Evolutionary conservation across 2,888 invertebrate genomes (phyloP), one percentile per base, ranked within the genome.

Genomic region (Panorpa germanica): DNA sequence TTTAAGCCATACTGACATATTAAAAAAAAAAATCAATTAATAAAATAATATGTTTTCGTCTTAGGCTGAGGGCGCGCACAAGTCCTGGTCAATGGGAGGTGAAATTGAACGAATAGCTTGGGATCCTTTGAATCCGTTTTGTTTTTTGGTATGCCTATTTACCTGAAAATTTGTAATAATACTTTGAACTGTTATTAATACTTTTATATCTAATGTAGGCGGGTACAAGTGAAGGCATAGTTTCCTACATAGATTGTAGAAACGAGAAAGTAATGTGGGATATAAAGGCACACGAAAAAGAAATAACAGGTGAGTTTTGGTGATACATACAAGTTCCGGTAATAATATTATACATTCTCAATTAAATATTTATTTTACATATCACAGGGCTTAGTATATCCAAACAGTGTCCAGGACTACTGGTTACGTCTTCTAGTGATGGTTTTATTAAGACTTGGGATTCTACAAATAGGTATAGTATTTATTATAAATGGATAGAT

Each of bases 371-470:
- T 10, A 15, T 25, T n/a, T 31, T 19, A 17, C 30, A 20, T n/a
- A n/a, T n/a, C n/a, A n/a, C n/a, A n/a, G n/a, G n/a, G n/a, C n/a
- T n/a, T n/a, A n/a, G n/a, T n/a, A 28, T 15, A 12, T 33, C 35
- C 33, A 31, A 44, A 12, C 55, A 60, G 76, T 82, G 80, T 34
- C 71, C 74, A 2, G 80, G 80, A 4, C 55, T 85, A 27, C 55
- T 93, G 45, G 61, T 83, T 3, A 81, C 85, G 0, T 63, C 73
- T 2, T 75, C 83, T 5, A 67, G 72, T 3, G 90, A 91, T 48
- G 77, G 78, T 36, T 59, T 61, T n/a, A 49, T 88, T 4, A 88
- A 86, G 58, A 66, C 80, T 1, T 93, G 91, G 91, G 86, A 91
- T 45, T 64, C 56, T 38, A 42, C 51, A 2, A 45, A 32, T 23